Conservation (phyloP, 2,113 vertebrate genomes). For the Tychaedon coryphoeus region DNA sequence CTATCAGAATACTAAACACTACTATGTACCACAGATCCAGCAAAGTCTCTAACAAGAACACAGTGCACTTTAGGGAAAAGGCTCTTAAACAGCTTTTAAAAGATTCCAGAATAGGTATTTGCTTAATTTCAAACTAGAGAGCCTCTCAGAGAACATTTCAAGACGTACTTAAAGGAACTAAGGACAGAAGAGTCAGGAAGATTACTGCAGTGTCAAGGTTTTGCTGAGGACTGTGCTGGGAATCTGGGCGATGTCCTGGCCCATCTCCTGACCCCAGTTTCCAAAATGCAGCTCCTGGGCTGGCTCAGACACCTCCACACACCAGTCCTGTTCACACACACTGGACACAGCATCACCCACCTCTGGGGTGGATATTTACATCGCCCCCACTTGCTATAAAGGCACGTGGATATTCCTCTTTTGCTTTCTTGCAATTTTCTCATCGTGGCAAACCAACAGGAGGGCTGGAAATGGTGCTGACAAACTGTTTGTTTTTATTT, state of each 20-base stretch:
- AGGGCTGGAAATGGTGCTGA: neutral
- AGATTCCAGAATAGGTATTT: neutral
- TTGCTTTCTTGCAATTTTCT: neutral
- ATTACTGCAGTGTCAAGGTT: neutral
- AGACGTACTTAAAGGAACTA: neutral
- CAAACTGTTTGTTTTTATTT: constrained; percentile 48
- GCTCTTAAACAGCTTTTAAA: neutral
- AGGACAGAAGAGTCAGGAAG: neutral
- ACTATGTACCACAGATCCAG: neutral
- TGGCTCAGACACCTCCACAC: fast-evolving
- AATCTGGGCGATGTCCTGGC: neutral
- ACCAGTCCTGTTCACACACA: fast-evolving
- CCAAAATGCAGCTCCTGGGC: neutral
- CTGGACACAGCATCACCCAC: fast-evolving
- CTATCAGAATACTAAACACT: neutral
- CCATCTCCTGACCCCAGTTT: neutral
- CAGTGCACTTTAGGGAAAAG: neutral
- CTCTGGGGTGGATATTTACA: neutral
- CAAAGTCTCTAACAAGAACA: neutral
- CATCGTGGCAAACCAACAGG: neutral
- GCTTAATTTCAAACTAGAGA: constrained; percentile 5
- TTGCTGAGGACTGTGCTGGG: neutral
- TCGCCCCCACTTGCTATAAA: neutral
- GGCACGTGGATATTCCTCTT: neutral
- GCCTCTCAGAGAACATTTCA: neutral